Conservation (phyloP, 92 coral and sea anemone genomes). For the Chrysogorgia sp. region DNA sequence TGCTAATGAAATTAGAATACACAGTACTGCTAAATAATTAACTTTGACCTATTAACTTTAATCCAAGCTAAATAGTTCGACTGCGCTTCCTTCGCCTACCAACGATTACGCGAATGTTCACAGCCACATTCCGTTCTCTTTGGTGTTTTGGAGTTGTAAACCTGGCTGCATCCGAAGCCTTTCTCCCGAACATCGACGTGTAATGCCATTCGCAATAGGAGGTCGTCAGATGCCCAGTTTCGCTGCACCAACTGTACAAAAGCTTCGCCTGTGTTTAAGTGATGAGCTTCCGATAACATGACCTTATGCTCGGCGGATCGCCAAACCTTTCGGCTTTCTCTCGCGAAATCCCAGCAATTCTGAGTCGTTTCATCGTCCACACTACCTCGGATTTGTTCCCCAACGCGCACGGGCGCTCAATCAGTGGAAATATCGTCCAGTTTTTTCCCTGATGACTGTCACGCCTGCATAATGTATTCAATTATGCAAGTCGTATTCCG, state of each 20-base stretch:
- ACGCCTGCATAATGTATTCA: constrained; percentile 39
- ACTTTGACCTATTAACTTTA: constrained; percentile 20
- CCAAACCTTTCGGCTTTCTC: not conserved
- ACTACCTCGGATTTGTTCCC: not conserved
- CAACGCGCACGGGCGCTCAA: not conserved
- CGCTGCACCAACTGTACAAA: constrained; percentile 20
- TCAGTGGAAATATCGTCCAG: constrained; percentile 8
- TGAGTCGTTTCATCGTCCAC: not conserved
- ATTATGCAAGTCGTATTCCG: constrained; percentile 9
- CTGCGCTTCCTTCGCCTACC: not conserved
- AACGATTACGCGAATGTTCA: not conserved
- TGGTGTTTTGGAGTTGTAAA: not conserved
- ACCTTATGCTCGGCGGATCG: constrained; percentile 34
- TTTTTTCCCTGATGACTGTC: constrained; percentile 41
- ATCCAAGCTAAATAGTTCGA: constrained; percentile 8
- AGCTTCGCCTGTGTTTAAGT: constrained; percentile 7
- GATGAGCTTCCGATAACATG: constrained; percentile 28
- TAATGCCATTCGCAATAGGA: not conserved
- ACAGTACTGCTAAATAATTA: constrained; percentile 4
- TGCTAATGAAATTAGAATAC: not conserved
- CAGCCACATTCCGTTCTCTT: not conserved
- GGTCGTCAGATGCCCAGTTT: constrained; percentile 31
- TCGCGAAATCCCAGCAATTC: not conserved
- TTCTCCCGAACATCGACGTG: constrained; percentile 1
- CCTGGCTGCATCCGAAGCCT: not conserved